Evolutionary conservation across 2,797 vertebrate genomes (phyloP).

Genomic region (Lateolabrax maculatus): DNA sequence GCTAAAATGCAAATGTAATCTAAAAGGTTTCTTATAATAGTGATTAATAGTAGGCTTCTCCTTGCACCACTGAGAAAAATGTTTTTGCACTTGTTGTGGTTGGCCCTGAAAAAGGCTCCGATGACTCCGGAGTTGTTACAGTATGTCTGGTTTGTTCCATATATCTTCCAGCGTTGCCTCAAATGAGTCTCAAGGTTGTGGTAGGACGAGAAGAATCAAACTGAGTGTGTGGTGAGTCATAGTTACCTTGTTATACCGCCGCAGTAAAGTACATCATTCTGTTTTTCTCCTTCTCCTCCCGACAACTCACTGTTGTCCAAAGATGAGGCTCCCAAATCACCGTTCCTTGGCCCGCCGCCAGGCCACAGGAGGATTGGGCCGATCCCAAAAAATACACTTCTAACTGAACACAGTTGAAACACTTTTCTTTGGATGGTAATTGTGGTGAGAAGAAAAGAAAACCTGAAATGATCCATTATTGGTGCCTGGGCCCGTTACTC

Average conservation of each 20-base stretch:
- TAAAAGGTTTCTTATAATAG: neutral
- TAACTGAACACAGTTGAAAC: constrained; percentile 55
- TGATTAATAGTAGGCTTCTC: neutral
- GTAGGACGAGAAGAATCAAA: constrained; percentile 47
- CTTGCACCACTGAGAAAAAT: constrained; percentile 6
- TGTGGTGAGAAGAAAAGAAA: constrained; percentile 64
- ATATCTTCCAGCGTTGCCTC: constrained; percentile 26
- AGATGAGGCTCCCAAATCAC: constrained; percentile 60
- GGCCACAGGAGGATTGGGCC: constrained; percentile 58
- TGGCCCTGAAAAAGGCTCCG: neutral
- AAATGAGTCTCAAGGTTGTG: constrained; percentile 57
- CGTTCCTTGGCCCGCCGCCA: constrained; percentile 47
- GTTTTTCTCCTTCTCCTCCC: constrained; percentile 59
- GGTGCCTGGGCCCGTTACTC: constrained; percentile 59
- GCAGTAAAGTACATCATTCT: constrained; percentile 57
- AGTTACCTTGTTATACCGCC: constrained; percentile 51
- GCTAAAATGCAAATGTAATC: neutral
- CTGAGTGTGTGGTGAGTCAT: constrained; percentile 56
- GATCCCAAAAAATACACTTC: constrained; percentile 61
- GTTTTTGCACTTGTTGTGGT: constrained; percentile 25
- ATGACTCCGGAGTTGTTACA: neutral
- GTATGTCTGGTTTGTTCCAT: constrained; percentile 5
- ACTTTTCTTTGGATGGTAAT: constrained; percentile 66
- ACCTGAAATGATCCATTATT: constrained; percentile 63
- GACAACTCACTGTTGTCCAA: constrained; percentile 65